Conservation (phyloP, 2,888 invertebrate genomes). For the Eupithecia abbreviata region DNA sequence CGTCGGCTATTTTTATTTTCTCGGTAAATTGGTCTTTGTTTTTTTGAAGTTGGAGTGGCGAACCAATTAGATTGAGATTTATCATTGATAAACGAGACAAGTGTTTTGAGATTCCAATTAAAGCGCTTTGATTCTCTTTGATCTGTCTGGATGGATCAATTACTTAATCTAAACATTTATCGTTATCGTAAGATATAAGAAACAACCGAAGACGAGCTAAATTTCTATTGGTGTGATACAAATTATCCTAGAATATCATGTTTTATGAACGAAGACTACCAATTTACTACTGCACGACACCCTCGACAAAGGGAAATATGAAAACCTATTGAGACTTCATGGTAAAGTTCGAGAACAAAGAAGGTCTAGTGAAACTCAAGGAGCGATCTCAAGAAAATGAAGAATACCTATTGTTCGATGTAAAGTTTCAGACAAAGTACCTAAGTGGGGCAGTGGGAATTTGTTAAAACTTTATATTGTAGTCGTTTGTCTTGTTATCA, state of each 20-base stretch:
- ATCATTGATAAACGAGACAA: slow-evolving; percentile 5
- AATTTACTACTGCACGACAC: background rate
- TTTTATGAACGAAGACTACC: background rate
- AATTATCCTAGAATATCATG: background rate
- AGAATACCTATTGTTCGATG: slow-evolving; percentile 39
- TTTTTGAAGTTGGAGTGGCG: slow-evolving; percentile 17
- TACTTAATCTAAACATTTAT: background rate
- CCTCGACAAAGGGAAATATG: slow-evolving; percentile 15
- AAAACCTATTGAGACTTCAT: slow-evolving; percentile 29
- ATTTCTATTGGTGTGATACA: background rate
- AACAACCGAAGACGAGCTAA: background rate
- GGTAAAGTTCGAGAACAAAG: slow-evolving; percentile 34
- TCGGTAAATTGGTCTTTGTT: slow-evolving; percentile 24
- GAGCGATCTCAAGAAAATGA: slow-evolving; percentile 35
- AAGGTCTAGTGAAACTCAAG: slow-evolving; percentile 23
- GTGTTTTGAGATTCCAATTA: slow-evolving; percentile 14
- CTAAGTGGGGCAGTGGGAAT: slow-evolving; percentile 30
- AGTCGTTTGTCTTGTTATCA: slow-evolving; percentile 23
- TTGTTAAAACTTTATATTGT: slow-evolving; percentile 41
- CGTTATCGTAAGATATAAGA: background rate
- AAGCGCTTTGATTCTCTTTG: background rate
- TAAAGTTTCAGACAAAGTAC: slow-evolving; percentile 41
- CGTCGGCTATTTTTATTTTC: slow-evolving; percentile 28
- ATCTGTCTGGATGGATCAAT: background rate
- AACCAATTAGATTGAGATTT: slow-evolving; percentile 6